phyloP scores from a whole-genome alignment of 2,888 invertebrate genomes.

The Petrophora chlorosata region DNA sequence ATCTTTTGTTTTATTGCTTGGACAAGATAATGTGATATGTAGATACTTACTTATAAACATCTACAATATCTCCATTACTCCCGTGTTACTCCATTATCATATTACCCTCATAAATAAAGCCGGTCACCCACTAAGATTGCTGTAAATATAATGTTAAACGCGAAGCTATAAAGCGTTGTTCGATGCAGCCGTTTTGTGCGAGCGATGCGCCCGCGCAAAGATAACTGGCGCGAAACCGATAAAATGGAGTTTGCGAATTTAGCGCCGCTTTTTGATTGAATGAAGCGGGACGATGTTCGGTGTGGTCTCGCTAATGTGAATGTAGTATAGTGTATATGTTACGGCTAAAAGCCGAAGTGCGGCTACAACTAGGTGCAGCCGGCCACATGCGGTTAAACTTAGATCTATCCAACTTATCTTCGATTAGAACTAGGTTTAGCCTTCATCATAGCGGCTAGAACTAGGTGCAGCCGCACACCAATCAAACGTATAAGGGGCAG shows the following conservation, averaged over 20 bases:
- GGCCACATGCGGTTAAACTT: no score
- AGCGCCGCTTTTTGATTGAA: slow-evolving; percentile 59
- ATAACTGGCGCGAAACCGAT: slow-evolving; percentile 57
- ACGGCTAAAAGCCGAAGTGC: no score
- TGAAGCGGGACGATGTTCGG: slow-evolving; percentile 44
- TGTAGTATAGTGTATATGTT: no score
- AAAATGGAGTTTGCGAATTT: slow-evolving; percentile 62
- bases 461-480: no score
- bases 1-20: no score
- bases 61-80: neutral
- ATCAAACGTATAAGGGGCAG: no score
- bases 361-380: no score
- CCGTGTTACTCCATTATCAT: slow-evolving; percentile 12
- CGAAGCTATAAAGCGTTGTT: slow-evolving; percentile 7
- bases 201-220: slow-evolving; percentile 44
- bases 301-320: slow-evolving; percentile 16
- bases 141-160: slow-evolving; percentile 42
- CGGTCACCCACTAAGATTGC: slow-evolving; percentile 43
- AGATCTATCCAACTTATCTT: no score
- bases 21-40: no score
- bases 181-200: slow-evolving; percentile 50
- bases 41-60: neutral
- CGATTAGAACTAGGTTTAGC: no score
- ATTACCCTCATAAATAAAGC: slow-evolving; percentile 18
- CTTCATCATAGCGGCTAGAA: no score